Evolutionary conservation across 1,140 invertebrate species (phyloP), one percentile per base, ranked within the genome.

Genomic region (Druon quercuslanigerum): DNA sequence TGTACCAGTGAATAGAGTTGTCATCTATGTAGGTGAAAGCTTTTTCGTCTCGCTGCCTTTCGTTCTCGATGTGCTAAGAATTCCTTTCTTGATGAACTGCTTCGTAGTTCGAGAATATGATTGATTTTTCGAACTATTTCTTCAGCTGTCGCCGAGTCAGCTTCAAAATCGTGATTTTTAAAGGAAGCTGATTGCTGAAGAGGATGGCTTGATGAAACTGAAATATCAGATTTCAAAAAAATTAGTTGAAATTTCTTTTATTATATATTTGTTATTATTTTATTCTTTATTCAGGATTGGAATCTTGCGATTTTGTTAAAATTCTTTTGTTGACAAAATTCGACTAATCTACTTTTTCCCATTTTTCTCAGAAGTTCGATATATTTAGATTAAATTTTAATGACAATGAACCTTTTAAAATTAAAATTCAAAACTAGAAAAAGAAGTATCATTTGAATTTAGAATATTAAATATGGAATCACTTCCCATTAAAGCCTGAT

Each of bases 71-170:
- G 89, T 7, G 92, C 92, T 46, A 95, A 85, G 86, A 95, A 98
- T 87, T 98, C 96, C 83, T 96, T 95, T 51, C 96, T 92, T 60
- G 95, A 94, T 7, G 93, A 92, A 88, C 95, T 97, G 25, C 95
- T 95, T 76, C 95, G 92, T 77, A 98, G 91, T 83, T 98, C 95
- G 73, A 98, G 87, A 78, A 98, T 98, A 75, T 96, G 94, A 90
- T 96, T 97, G 3, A 98, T 93, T 92, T 98, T 98, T 74, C 95
- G 94, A 5, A 97, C 95, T 46, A 98, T 97, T 90, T 96, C 95
- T 82, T 95, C 93, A 11, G 96, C 96, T 2, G 93, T 94, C 12
- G 92, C 91, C 16, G 94, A 92, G 78, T 97, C 96, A 20, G 95
- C 94, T 91, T 98, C 97, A 87, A 98, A 98, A 87, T 97, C 96